Evolutionary conservation across 2,888 invertebrate species (phyloP), one percentile per base, ranked within the genome.

Genomic region (Hydroisotoma schaefferi): DNA sequence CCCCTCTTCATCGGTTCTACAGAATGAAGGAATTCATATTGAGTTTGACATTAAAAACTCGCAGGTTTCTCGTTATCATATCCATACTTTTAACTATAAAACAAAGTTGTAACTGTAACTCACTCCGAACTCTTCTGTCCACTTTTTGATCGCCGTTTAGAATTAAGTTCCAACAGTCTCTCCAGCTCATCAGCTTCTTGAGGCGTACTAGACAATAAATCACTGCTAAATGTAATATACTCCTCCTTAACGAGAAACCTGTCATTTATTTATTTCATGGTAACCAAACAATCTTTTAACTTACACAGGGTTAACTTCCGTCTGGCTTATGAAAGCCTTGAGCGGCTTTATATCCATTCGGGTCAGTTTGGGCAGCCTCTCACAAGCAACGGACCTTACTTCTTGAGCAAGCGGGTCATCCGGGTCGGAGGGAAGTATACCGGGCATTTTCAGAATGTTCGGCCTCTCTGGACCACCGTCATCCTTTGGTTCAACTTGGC

Each of bases 101-200:
- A n/a, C n/a, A n/a, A n/a, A n/a, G n/a, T n/a, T 40, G 5, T 40
- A 8, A 40, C 12, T 18, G 23, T 20, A 22, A 33, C 51, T 33
- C 37, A 52, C 51, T 33, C 51, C 12, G 29, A 18, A 20, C 20
- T 20, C 20, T 40, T 40, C 5, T 15, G 15, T 5, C 40, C 40
- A 15, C 40, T 40, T 37, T 27, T 37, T 2, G 37, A 28, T 23
- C 51, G 18, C 22, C 51, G 33, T 52, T 52, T 52, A 2, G 51
- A 52, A 37, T 52, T 52, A 10, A 27, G 20, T 20, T 28, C 22
- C 18, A 52, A 20, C 22, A 37, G 51, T 20, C 37, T 52, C 51
- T 52, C 51, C 4, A 52, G 25, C 25, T 52, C 51, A 3, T 33
- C 37, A 4, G 51, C 51, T 37, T 52, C 51, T 37, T 52, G 37